Evolutionary conservation across 1,140 invertebrate genomes (phyloP).

Genomic region (Drosophila pruinosa): DNA sequence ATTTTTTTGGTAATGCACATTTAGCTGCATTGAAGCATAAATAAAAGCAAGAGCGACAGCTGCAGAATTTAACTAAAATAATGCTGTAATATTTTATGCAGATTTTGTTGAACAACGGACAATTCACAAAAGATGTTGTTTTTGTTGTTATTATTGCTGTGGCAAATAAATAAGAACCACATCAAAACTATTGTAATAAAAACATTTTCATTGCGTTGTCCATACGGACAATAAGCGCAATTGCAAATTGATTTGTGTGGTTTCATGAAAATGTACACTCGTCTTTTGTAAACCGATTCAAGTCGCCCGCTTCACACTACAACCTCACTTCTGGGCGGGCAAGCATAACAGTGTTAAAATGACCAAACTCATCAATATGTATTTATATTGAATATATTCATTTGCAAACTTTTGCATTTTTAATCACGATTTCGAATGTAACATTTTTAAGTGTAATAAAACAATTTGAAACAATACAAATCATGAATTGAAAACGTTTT

Average conservation of each 20-base stretch:
- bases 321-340: neutral
- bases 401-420: constrained; percentile 52
- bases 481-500: neutral
- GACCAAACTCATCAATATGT: constrained; percentile 10
- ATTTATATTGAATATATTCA: constrained; percentile 44
- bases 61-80: constrained; percentile 51
- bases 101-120: constrained; percentile 22
- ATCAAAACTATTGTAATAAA: constrained; percentile 68
- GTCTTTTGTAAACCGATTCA: neutral
- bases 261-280: constrained; percentile 41
- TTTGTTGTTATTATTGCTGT: constrained; percentile 29
- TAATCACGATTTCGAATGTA: constrained; percentile 50
- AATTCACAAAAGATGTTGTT: constrained; percentile 2
- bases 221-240: constrained; percentile 54
- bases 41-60: constrained; percentile 30
- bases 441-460: constrained; percentile 35
- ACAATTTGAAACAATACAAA: constrained; percentile 7
- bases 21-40: constrained; percentile 20
- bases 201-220: constrained; percentile 56
- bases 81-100: constrained; percentile 25
- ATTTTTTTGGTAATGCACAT: neutral
- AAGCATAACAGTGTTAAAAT: constrained; percentile 20
- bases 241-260: constrained; percentile 76
- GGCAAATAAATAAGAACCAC: constrained; percentile 64
- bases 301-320: neutral